Evolutionary conservation across 2,113 vertebrate genomes (phyloP), one percentile per base, ranked within the genome.

Genomic region (Cyanocitta stelleri): DNA sequence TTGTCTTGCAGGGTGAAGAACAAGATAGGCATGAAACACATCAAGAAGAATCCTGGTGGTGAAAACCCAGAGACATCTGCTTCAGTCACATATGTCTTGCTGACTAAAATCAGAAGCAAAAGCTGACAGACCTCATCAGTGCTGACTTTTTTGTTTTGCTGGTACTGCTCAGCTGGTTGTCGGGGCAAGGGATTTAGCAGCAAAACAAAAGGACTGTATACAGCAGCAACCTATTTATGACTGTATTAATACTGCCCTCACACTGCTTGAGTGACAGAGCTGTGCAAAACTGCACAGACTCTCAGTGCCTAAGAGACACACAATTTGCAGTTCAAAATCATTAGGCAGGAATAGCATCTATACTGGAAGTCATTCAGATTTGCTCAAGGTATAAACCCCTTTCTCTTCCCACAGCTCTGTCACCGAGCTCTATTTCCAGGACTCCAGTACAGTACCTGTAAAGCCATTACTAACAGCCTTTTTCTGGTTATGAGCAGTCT

Each of bases 31-130:
- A 96, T 39, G 55, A 91, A 94, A 94, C 43, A 62, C 46, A 80
- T 29, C 35, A 69, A 88, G 81, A 89, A 93, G 64, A 91, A 77
- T 63, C 55, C 84, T 73, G 82, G 71, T 8, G 0, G 43, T 77
- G 72, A 86, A 85, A 93, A 95, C 51, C 55, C 39, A 55, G 59
- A 81, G 90, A 81, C 92, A 93, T 94, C 93, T 95, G 95, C 63
- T 94, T 63, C 75, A 74, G 79, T 77, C 85, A 93, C 78, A 63
- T 54, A 90, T 27, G 64, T 73, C 79, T 95, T 2, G 0, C 85
- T 85, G 85, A 92, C 95, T 90, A 49, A 94, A 95, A 80, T 84
- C 79, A 59, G 51, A 80, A 87, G 85, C 59, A 90, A 80, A 94
- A 86, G 67, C 87, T 81, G 72, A 94, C 78, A 94, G 95, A 91